Evolutionary conservation across 1,140 invertebrate genomes (phyloP), one percentile per base, ranked within the genome.

Genomic region (Monomorium pharaonis): DNA sequence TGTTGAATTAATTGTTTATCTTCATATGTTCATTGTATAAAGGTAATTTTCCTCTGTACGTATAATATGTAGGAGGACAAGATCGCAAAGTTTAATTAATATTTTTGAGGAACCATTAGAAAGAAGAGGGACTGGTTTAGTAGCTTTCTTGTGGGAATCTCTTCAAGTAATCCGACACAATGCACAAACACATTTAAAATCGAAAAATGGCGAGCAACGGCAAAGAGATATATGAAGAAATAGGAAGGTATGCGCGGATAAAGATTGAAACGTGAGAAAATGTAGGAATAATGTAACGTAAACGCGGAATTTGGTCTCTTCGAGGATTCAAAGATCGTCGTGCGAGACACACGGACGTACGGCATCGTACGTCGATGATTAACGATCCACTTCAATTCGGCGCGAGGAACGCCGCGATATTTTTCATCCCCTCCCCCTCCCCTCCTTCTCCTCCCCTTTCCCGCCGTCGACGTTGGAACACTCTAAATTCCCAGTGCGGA

Each of bases 401-500:
- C 56, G 33, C 30, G 54, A 51, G 42, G 18, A 56, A 56, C 37
- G 44, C 14, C 51, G 33, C 67, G 72, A 24, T 85, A 75, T 87
- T 87, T 85, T 72, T 69, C 58, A 65, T 44, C 2, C 2, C 33
- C 33, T 5, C 33, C 33, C 33, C 67, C 56, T 37, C 62, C 37
- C 47, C 44, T n/a, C n/a, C n/a, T n/a, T 44, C 2, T 3, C 33
- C 33, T 5, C 33, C 33, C 33, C 67, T 56, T 37, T 37, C 37
- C 47, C 44, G n/a, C n/a, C n/a, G n/a, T 65, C 24, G 37, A 86
- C 56, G 58, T 58, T 70, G 44, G 65, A 54, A 67, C 60, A 85
- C 69, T 90, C 62, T 51, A 81, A 91, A 91, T 90, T 92, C 77
- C 30, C 49, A 27, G 24, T 63, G 60, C 54, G 86, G 78, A 89